Conservation (phyloP, 2,113 vertebrate species). For the Nothobranchius kuhntae region DNA sequence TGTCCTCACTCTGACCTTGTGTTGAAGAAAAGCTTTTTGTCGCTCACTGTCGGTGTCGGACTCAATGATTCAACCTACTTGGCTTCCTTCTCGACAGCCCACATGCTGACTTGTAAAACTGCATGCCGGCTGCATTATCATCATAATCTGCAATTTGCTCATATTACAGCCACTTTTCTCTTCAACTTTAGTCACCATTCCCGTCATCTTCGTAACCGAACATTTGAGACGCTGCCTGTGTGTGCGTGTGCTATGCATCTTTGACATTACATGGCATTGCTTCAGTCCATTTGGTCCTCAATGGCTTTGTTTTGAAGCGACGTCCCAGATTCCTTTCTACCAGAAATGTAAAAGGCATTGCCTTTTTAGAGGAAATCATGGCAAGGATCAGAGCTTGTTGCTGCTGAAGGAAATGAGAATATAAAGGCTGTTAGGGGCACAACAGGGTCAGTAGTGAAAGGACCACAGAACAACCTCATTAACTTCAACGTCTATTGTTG, state of each 20-base stretch:
- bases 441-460: slow-evolving; percentile 41
- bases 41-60: slow-evolving; percentile 9
- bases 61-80: slow-evolving; percentile 28
- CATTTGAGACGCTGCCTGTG: slow-evolving; percentile 16
- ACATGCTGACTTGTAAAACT: slow-evolving; percentile 2
- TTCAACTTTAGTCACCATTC: background rate
- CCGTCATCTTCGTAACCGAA: slow-evolving; percentile 17
- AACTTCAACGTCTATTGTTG: slow-evolving; percentile 58
- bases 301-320: slow-evolving; percentile 37
- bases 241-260: slow-evolving; percentile 42
- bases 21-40: slow-evolving; percentile 10
- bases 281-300: slow-evolving; percentile 32
- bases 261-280: slow-evolving; percentile 27
- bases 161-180: slow-evolving; percentile 14
- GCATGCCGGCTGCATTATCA: slow-evolving; percentile 5
- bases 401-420: slow-evolving; percentile 47
- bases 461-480: slow-evolving; percentile 70
- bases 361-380: slow-evolving; percentile 31
- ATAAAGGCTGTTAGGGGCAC: slow-evolving; percentile 48
- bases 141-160: slow-evolving; percentile 16
- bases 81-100: slow-evolving; percentile 5
- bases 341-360: slow-evolving; percentile 24
- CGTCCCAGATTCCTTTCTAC: slow-evolving; percentile 36
- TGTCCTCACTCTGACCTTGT: slow-evolving; percentile 28
- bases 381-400: slow-evolving; percentile 34